Conservation (phyloP, 2,888 invertebrate genomes). For the Morinoia aosen region DNA sequence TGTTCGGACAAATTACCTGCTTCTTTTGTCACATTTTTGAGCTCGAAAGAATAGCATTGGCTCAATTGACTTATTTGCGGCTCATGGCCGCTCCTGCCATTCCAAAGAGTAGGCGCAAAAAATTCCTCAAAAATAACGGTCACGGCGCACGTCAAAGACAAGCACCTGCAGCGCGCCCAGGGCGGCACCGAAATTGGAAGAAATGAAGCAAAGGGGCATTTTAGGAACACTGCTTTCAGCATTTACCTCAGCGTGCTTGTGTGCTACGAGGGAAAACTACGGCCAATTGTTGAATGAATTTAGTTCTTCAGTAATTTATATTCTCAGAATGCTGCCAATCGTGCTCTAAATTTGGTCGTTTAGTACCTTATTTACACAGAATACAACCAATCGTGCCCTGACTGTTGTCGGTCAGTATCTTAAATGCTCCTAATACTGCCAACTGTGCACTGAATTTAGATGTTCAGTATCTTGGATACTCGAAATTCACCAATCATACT, state of each 20-base stretch:
- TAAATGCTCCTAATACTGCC: no score
- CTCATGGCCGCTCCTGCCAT: background rate
- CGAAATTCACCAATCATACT: no score
- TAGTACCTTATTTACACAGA: no score
- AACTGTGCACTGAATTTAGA: no score
- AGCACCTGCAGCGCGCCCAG: background rate
- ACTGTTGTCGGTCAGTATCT: no score
- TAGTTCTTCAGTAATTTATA: no score
- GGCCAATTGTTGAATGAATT: no score
- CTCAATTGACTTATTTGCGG: slow-evolving; percentile 45
- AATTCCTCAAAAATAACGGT: background rate
- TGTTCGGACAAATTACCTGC: slow-evolving; percentile 36
- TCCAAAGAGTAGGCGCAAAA: background rate
- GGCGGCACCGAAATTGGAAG: background rate
- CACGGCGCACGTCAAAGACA: background rate
- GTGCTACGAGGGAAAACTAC: no score
- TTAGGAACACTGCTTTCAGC: background rate
- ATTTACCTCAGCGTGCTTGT: background rate
- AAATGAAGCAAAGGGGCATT: background rate
- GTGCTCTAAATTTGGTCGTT: no score
- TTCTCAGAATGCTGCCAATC: no score
- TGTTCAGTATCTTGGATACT: no score
- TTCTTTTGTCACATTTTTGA: slow-evolving; percentile 37
- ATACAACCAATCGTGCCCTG: no score
- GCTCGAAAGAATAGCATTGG: slow-evolving; percentile 45